Conservation (phyloP, 2,113 vertebrate species). For the Cynopterus brachyotis region DNA sequence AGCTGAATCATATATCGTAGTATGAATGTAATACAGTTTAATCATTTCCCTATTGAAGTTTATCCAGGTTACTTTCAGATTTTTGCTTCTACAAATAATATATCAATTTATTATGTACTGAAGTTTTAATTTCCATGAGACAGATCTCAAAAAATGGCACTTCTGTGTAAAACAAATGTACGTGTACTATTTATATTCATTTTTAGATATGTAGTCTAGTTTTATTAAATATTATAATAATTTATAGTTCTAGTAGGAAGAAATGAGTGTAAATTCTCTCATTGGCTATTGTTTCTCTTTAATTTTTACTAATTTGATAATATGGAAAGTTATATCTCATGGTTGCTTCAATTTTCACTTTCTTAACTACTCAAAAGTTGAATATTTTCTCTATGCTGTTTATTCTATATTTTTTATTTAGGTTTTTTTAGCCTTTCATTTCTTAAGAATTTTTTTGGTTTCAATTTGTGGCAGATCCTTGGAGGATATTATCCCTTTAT, state of each 20-base stretch:
- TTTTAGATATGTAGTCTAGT: background rate
- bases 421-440: background rate
- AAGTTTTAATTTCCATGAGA: constrained; percentile 10
- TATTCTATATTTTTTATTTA: background rate
- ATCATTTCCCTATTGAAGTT: background rate
- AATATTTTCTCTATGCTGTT: background rate
- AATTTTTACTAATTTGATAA: background rate
- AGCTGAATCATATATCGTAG: background rate
- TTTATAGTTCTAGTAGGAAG: background rate
- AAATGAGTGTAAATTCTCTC: background rate
- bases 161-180: background rate
- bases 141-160: background rate
- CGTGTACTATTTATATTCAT: background rate
- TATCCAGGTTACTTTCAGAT: background rate
- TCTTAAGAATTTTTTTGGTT: background rate
- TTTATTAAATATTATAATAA: constrained; percentile 2
- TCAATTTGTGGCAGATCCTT: background rate
- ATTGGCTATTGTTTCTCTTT: background rate
- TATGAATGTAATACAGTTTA: background rate
- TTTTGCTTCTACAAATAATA: constrained; percentile 4
- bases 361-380: background rate
- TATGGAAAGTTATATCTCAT: background rate
- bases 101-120: background rate
- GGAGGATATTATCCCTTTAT: background rate
- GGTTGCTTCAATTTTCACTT: background rate